Conservation (phyloP, 2,113 vertebrate genomes). For the Dascyllus trimaculatus region DNA sequence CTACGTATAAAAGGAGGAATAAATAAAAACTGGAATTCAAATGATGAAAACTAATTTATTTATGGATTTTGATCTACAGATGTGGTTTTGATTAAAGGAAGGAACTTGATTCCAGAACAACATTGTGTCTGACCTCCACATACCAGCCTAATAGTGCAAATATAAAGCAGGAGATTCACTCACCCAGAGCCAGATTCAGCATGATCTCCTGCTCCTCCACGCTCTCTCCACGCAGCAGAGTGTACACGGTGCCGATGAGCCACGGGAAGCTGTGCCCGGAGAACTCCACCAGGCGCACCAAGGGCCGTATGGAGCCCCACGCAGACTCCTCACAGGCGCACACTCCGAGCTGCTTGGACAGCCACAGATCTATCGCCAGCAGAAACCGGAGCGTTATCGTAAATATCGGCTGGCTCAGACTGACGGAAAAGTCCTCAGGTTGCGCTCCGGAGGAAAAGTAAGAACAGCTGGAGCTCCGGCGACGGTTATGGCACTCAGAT, state of each 20-base stretch:
- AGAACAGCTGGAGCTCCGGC: slow-evolving; percentile 82
- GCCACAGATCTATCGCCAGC: slow-evolving; percentile 92
- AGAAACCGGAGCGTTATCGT: slow-evolving; percentile 90
- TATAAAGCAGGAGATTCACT: slow-evolving; percentile 29
- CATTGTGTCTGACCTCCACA: too few species aligned
- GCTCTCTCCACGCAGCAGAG: slow-evolving; percentile 86
- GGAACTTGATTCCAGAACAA: too few species aligned
- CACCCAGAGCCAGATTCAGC: slow-evolving; percentile 91
- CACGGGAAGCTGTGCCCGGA: slow-evolving; percentile 91
- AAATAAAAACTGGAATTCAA: neutral
- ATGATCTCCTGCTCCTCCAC: slow-evolving; percentile 89
- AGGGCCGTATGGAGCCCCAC: slow-evolving; percentile 89
- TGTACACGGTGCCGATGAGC: slow-evolving; percentile 88
- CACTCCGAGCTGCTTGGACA: slow-evolving; percentile 91
- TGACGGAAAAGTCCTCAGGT: slow-evolving; percentile 87
- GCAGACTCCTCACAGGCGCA: slow-evolving; percentile 90
- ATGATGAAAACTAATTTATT: too few species aligned
- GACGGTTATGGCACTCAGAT: slow-evolving; percentile 84
- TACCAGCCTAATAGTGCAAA: neutral
- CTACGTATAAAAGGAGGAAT: neutral
- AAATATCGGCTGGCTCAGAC: slow-evolving; percentile 90
- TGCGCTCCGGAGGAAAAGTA: slow-evolving; percentile 63
- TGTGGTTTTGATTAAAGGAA: too few species aligned
- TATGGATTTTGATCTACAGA: too few species aligned
- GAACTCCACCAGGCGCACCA: slow-evolving; percentile 92